These are phyloP conservation scores for Acronicta leporina DNA, from an alignment of 2,888 invertebrate species.

Conservation along the genomic window DNA sequence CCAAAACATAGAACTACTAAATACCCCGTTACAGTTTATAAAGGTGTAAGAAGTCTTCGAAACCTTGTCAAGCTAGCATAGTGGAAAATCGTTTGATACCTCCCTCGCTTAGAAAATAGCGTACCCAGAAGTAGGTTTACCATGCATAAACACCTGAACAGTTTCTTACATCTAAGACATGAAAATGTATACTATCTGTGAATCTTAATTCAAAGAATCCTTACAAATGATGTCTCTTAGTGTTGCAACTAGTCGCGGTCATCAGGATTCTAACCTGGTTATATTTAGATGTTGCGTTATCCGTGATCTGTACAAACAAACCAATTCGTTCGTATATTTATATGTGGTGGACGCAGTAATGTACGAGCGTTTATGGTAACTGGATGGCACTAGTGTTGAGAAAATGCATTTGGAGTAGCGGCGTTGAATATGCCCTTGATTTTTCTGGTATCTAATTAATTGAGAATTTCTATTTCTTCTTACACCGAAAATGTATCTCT, in stretches of 20 bases:
- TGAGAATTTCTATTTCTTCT: no score
- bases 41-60: background rate
- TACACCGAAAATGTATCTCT: no score
- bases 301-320: slow-evolving; percentile 76
- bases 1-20: no score
- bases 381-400: slow-evolving; percentile 47
- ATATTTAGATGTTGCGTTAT: slow-evolving; percentile 68
- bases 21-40: no score
- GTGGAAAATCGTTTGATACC: background rate
- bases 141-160: background rate
- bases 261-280: slow-evolving; percentile 60
- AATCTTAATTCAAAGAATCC: slow-evolving; percentile 22
- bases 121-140: no score
- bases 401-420: slow-evolving; percentile 2
- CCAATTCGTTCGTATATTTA: slow-evolving; percentile 76
- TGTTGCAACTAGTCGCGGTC: slow-evolving; percentile 18
- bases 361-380: slow-evolving; percentile 66
- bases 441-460: background rate
- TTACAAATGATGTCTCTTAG: slow-evolving; percentile 13
- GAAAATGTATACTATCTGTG: slow-evolving; percentile 1
- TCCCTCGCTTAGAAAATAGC: background rate
- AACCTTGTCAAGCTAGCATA: background rate
- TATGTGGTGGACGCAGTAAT: slow-evolving; percentile 62
- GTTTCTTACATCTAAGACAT: background rate
- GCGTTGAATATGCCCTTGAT: background rate